Evolutionary conservation across 1,140 invertebrate genomes (phyloP).

Genomic region (Hylaeus volcanicus): DNA sequence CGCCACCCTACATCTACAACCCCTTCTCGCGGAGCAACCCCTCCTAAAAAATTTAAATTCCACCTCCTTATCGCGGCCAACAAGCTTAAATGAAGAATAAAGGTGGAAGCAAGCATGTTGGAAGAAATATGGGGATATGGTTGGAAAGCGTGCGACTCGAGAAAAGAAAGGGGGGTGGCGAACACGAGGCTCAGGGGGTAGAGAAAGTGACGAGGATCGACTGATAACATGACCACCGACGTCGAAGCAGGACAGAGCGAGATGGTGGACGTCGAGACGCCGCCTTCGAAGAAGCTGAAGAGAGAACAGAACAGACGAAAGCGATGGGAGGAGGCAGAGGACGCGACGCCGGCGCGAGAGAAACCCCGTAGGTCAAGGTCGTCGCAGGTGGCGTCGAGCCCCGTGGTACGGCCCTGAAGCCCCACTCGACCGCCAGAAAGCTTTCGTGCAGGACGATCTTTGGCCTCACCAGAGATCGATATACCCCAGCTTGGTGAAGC

Average conservation of each 20-base stretch:
- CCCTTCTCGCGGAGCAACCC: too few species aligned
- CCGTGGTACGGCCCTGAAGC: slow-evolving; percentile 62
- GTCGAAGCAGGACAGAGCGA: not conserved
- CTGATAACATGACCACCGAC: not conserved
- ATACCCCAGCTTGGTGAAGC: slow-evolving; percentile 77
- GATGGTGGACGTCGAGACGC: slow-evolving; percentile 1
- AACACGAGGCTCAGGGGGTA: not conserved
- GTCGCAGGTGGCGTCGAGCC: slow-evolving; percentile 56
- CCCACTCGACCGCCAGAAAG: slow-evolving; percentile 40
- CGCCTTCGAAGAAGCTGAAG: slow-evolving; percentile 12
- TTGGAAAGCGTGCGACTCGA: slow-evolving; percentile 1
- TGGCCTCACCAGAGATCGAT: slow-evolving; percentile 78
- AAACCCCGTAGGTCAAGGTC: slow-evolving; percentile 78
- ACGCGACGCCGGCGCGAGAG: slow-evolving; percentile 78
- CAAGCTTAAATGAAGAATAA: not conserved
- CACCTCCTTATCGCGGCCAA: too few species aligned
- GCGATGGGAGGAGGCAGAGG: slow-evolving; percentile 53
- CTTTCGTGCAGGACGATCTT: slow-evolving; percentile 79
- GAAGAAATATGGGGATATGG: slow-evolving; percentile 5
- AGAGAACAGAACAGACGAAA: slow-evolving; percentile 20
- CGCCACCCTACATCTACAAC: too few species aligned
- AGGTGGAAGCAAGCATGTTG: not conserved
- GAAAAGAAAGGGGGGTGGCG: not conserved
- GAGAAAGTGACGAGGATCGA: slow-evolving; percentile 30
- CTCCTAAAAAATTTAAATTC: too few species aligned